Evolutionary conservation across 30 jellyfish, hydroid and myxozoan genomes (phyloP).

Genomic region (Nemopilema nomurai): DNA sequence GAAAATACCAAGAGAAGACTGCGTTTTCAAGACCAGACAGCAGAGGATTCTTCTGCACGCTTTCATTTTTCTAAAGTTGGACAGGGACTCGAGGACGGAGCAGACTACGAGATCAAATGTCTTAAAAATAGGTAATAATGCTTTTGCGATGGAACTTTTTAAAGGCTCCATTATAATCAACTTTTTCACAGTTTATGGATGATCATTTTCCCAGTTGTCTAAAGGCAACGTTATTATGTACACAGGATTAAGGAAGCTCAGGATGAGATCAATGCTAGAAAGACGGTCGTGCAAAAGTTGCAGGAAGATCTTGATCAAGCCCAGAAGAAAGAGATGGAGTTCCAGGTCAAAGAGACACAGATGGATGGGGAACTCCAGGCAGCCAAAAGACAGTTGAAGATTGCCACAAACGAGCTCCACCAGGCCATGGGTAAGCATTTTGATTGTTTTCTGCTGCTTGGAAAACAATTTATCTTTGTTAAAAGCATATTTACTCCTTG

Average conservation of each 20-base stretch:
- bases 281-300: slow-evolving; percentile 3
- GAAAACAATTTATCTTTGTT: background rate
- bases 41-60: background rate
- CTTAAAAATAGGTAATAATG: background rate
- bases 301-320: background rate
- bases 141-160: background rate
- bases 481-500: no score
- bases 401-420: background rate
- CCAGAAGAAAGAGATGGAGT: background rate
- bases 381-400: background rate
- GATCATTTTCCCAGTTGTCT: background rate
- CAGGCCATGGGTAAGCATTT: background rate
- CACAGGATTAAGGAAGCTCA: background rate
- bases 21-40: background rate
- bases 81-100: background rate
- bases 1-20: background rate
- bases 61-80: background rate
- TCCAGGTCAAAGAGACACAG: slow-evolving; percentile 1
- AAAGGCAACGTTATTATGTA: no score
- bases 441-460: background rate
- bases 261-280: slow-evolving; percentile 2
- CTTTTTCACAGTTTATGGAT: background rate
- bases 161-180: background rate
- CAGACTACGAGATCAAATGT: background rate
- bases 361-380: background rate